These are phyloP conservation scores for Aepyceros melampus DNA, from an alignment of 2,113 vertebrate species.

Conservation along the genomic window DNA sequence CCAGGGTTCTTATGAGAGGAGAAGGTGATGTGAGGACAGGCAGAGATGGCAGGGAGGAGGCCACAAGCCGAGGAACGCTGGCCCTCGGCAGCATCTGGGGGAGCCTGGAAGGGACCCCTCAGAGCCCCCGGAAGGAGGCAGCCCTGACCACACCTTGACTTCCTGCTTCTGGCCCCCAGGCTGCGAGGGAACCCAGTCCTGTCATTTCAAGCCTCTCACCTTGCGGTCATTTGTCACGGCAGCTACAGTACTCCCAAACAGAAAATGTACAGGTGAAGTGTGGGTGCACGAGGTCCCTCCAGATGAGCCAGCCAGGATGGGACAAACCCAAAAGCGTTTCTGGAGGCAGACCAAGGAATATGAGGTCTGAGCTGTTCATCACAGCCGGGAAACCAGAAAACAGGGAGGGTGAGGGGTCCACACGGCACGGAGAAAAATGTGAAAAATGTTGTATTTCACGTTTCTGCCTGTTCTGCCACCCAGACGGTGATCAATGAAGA, in stretches of 20 bases:
- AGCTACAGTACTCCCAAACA: rapidly evolving
- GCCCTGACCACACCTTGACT: rapidly evolving
- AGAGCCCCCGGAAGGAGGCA: background rate
- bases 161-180: background rate
- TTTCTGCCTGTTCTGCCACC: background rate
- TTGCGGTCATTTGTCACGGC: background rate
- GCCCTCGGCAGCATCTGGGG: too few species aligned
- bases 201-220: background rate
- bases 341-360: rapidly evolving
- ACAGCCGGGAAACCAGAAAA: background rate
- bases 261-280: rapidly evolving
- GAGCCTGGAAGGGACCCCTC: rapidly evolving
- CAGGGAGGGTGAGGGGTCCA: background rate
- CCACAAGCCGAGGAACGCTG: rapidly evolving
- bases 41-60: rapidly evolving
- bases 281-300: background rate
- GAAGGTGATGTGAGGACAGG: background rate
- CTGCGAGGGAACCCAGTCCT: background rate
- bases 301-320: rapidly evolving
- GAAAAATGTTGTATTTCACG: too few species aligned
- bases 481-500: background rate
- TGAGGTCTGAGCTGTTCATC: rapidly evolving
- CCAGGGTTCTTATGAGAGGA: background rate
- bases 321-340: rapidly evolving
- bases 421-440: rapidly evolving